A percentile compares a stretch with the other conserved stretches of the same genome.
phyloP scores from a whole-genome alignment of 2,113 vertebrate species.

The Euleptes europaea region DNA sequence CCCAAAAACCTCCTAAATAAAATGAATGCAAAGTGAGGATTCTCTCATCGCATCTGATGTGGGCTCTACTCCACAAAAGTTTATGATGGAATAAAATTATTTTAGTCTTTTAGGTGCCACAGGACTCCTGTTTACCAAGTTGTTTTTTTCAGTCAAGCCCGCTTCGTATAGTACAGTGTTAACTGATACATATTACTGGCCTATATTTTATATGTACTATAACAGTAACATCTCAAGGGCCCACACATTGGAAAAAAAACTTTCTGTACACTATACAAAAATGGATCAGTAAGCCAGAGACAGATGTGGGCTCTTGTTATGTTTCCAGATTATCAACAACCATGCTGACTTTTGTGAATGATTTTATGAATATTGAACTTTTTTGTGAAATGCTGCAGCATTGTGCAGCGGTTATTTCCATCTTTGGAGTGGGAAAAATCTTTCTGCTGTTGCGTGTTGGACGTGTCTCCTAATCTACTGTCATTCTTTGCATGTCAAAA shows the following conservation, averaged over 20 bases:
- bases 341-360: neutral
- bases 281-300: neutral
- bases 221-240: neutral
- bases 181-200: neutral
- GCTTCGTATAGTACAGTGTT: neutral
- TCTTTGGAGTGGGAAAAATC: neutral
- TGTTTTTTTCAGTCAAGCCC: neutral
- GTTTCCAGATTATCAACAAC: neutral
- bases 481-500: neutral
- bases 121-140: too few species aligned
- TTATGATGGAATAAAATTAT: too few species aligned
- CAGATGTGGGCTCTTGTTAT: neutral
- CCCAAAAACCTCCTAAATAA: too few species aligned
- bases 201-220: neutral
- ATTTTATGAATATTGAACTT: neutral
- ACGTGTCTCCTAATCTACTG: neutral
- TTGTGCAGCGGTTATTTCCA: too few species aligned
- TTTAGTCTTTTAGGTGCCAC: too few species aligned
- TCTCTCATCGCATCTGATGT: too few species aligned
- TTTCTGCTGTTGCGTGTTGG: too few species aligned
- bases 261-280: neutral
- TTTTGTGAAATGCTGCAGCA: neutral
- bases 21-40: too few species aligned
- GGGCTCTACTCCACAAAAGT: too few species aligned
- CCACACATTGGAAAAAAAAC: neutral